Base-by-base conservation (phyloP, 2,888 invertebrate genomes). In the Pteria penguin region DNA sequence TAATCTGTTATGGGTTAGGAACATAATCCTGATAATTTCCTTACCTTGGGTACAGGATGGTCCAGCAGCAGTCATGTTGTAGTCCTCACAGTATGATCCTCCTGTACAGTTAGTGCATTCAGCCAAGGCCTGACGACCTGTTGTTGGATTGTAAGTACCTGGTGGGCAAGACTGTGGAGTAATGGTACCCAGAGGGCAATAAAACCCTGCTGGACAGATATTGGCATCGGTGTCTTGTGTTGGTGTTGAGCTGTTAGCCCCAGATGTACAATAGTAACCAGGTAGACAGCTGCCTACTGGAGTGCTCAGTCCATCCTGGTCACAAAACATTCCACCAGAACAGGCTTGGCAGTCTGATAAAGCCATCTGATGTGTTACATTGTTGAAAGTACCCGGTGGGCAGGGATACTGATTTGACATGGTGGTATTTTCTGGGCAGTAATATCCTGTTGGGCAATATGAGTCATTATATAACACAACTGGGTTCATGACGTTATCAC, bases 171-270 rank as follows among this genome's bases (percentile, higher is more conserved):
- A 82, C 33, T 76, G 75, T 0, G 89, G 87, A 4, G 79, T 76
- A 11, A 80, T 81, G 2, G 85, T 85, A 2, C 90, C 90, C 27
- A 72, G 72, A 1, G 89, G 88, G 72, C 91, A 91, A 81, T 89
- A 91, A 77, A 86, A 86, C 8, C 91, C 91, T 4, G 62, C 69
- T 0, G 91, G 89, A 78, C 91, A 91, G 29, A 85, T 82, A 68
- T 89, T 83, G 22, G 87, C 90, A 66, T 87, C 72, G 2, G 66
- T 60, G 4, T 87, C 87, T 36, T 85, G 82, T 8, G 75, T 69
- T 5, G 91, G 91, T 24, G 88, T 87, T 54, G 82, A 79, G 70
- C 87, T 88, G 69, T 80, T 83, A 14, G 90, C 80, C 3, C 88
- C 88, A 69, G 76, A 76, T 3, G 80, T 83, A 73, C 90, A 90